phyloP scores from a whole-genome alignment of 2,888 invertebrate genomes.

The Nezara viridula region DNA sequence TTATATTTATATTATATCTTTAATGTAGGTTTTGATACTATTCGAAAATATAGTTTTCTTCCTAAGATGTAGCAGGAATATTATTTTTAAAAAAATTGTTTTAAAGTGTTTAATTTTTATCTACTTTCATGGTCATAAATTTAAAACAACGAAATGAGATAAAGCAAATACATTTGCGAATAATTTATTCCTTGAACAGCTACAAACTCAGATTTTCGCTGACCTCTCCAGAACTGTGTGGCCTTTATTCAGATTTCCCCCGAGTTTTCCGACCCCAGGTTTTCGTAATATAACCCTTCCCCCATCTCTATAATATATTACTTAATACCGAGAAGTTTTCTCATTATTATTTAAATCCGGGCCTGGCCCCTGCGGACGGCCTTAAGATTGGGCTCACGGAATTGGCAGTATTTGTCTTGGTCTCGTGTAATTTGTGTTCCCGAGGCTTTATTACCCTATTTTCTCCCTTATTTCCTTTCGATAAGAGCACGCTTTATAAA shows the following conservation, averaged over 20 bases:
- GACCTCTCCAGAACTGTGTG: background rate
- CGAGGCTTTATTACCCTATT: slow-evolving; percentile 31
- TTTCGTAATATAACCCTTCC: slow-evolving; percentile 47
- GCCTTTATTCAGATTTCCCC: slow-evolving; percentile 55
- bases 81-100: no score
- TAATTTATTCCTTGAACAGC: background rate
- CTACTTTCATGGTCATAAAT: background rate
- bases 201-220: background rate
- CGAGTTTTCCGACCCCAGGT: slow-evolving; percentile 17
- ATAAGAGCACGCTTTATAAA: slow-evolving; percentile 36
- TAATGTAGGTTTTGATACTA: no score
- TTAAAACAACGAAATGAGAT: background rate
- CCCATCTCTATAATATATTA: slow-evolving; percentile 51
- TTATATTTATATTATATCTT: no score
- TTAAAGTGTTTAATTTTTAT: no score
- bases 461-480: slow-evolving; percentile 49
- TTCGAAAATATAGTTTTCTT: no score
- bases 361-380: background rate
- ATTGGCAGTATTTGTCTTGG: slow-evolving; percentile 54
- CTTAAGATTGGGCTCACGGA: slow-evolving; percentile 36
- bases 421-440: slow-evolving; percentile 44
- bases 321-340: slow-evolving; percentile 57
- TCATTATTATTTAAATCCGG: slow-evolving; percentile 58
- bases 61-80: no score
- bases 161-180: background rate